Base-by-base conservation (phyloP, 2,797 vertebrate genomes). In the Anguilla marmorata region DNA sequence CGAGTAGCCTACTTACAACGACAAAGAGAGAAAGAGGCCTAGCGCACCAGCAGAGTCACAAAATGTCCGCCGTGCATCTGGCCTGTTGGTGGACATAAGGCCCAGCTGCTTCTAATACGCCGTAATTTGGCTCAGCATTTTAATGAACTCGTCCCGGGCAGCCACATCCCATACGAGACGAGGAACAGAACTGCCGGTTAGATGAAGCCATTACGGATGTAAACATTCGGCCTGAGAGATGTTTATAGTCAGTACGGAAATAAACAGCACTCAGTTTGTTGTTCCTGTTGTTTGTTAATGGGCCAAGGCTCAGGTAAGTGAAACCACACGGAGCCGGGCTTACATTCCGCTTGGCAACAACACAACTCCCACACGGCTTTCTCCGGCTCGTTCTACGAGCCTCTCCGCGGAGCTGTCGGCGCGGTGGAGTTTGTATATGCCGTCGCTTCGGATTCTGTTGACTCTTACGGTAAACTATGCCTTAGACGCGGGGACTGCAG, bases 21-120 rank as follows among this genome's bases (percentile, higher is more conserved):
- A 30, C 80, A 52, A 45, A 52, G 48, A 27, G 48, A 52, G n/a
- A 56, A 14, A 80, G n/a, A 56, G 37, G 80, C 80, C 21, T 45
- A 48, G 45, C 48, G 19, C 41, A n/a, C 45, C 80, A 52, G 80
- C 21, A 56, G 74, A 79, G n/a, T 56, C 48, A 54, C n/a, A 84
- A 84, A 84, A 30, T 27, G 50, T 84, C n/a, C 14, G 82, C 82
- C 24, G 2, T 27, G 0, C 50, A 0, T 83, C 45, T 24, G 24
- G 45, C 4, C 82, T 9, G n/a, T 84, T 24, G n/a, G 50, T 1
- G 86, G 88, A 76, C 86, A 86, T 54, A 88, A 87, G 85, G 83
- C 88, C 89, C 91, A 91, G 88, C 90, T 92, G 93, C 87, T 87
- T 88, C 87, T 89, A 89, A 91, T 89, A 91, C 91, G 92, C 90